Evolutionary conservation across 2,113 vertebrate genomes (phyloP), one percentile per base, ranked within the genome.

Genomic region (Xenus cinereus): DNA sequence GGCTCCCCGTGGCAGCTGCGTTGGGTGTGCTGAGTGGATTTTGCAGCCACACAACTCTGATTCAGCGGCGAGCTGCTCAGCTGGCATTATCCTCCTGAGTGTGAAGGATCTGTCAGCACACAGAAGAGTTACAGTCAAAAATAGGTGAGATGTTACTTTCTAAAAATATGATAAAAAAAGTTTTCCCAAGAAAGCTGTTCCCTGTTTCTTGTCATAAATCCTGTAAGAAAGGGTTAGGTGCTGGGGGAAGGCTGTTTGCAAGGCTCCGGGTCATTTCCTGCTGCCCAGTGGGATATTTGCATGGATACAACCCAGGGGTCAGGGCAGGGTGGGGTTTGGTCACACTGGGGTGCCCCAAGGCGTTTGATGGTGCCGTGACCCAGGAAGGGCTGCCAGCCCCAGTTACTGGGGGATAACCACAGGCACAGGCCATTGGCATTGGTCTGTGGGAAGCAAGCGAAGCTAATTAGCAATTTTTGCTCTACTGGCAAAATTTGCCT

Each of bases 291-390:
- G 20, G 57, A 46, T 27, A 24, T 56, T 14, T 2, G 4, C 57
- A 56, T 2, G 10, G 62, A 24, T 73, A 18, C 0, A 2, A 79
- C 13, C 4, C 32, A 50, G 66, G 11, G 74, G 33, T 23, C 22
- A 37, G 4, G 37, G 26, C 22, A 46, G 33, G 2, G 23, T 24
- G 37, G 33, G 33, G 8, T 26, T 63, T 32, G 46, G 14, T 50
- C 10, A 63, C 28, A 5, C 20, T 19, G 28, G 9, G 2, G 4
- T 0, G 0, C 1, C 20, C 23, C 27, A 53, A 56, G 43, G 32
- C 14, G 15, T 63, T 43, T 33, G 43, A 19, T 41, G 30, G 37
- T 43, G n/a, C 15, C 33, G 10, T 19, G 24, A 20, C 15, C 8
- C 13, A 33, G 57, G 43, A 51, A 54, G 18, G 15, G n/a, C 19